phyloP scores from a whole-genome alignment of 2,797 vertebrate genomes.

The Betta splendens region DNA sequence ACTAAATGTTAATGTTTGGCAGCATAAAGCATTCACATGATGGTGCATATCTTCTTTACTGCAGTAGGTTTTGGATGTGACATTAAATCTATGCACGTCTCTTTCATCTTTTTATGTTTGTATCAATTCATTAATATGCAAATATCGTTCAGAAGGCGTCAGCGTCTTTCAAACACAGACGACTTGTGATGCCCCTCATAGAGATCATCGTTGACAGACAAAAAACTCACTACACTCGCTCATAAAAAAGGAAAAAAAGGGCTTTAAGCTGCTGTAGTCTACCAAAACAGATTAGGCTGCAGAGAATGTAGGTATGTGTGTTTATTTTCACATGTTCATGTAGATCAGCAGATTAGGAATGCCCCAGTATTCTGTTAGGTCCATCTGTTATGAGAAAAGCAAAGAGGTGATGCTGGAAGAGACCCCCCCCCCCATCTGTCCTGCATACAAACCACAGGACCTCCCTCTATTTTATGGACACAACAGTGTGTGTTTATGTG shows the following conservation, averaged over 20 bases:
- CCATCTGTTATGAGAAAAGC: constrained; percentile 72
- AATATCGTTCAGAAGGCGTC: background rate
- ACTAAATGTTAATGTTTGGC: constrained; percentile 18
- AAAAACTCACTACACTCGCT: constrained; percentile 13
- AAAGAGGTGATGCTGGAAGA: constrained; percentile 38
- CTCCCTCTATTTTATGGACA: constrained; percentile 14
- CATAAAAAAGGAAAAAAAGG: constrained; percentile 3
- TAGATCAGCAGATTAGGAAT: constrained; percentile 74
- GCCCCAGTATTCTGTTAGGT: constrained; percentile 68
- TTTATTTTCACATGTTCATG: constrained; percentile 46
- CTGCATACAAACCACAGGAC: constrained; percentile 28
- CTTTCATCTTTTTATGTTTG: background rate
- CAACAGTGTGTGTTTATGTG: constrained; percentile 7
- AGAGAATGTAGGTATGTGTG: constrained; percentile 36
- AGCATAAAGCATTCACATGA: constrained; percentile 3
- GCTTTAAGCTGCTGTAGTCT: constrained; percentile 45
- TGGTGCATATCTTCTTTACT: background rate
- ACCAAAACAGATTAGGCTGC: constrained; percentile 49
- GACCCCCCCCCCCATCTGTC: constrained; percentile 75
- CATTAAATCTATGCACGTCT: too few relatives aligned
- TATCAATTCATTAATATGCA: background rate
- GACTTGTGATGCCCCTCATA: constrained; percentile 6
- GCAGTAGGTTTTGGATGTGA: background rate
- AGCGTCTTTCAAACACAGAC: background rate
- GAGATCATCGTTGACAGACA: constrained; percentile 35